Base-by-base conservation (phyloP, 2,888 invertebrate species). In the Deilephila porcellus region DNA sequence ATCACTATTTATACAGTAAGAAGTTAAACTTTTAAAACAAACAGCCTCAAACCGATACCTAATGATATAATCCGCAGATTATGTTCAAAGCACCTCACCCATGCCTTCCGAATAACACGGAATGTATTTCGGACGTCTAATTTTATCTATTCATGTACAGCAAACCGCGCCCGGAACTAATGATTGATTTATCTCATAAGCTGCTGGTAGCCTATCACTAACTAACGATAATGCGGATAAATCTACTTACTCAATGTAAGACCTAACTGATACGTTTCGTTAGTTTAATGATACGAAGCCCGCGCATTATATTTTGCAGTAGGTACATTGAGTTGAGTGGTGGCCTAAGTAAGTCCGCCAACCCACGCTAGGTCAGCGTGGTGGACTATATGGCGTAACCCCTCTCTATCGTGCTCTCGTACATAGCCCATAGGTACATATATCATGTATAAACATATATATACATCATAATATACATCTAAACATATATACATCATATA, bases 161-260 rank as follows among this genome's bases (percentile, higher is more conserved):
- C n/a, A 34, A 29, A 32, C 34, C 19, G 6, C 32, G 17, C 34
- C 17, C 34, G 8, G 32, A 34, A 8, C 14, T 59, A 71, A 14
- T 75, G 62, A 63, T 17, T 32, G 8, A 53, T 53, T 71, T 67
- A 45, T 67, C 45, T 45, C 64, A 67, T 67, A 67, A 67, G 45
- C 64, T 20, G 20, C 3, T 1, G 14, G 20, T 4, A 67, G 64
- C 64, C 45, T 67, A 67, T 67, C 45, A 14, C 64, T 67, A 67
- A 67, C 64, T 67, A 67, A 45, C 64, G 37, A 4, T 67, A 56
- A 56, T 67, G 37, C 37, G 19, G 5, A n/a, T 20, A 45, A 67
- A 67, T 37, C 64, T 25, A 20, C 45, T 45, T 45, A 52, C 64
- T 20, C 8, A 45, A 25, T n/a, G 64, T 67, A 64, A 45, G 37